Base-by-base conservation (phyloP, 2,113 vertebrate species). In the Origma solitaria region DNA sequence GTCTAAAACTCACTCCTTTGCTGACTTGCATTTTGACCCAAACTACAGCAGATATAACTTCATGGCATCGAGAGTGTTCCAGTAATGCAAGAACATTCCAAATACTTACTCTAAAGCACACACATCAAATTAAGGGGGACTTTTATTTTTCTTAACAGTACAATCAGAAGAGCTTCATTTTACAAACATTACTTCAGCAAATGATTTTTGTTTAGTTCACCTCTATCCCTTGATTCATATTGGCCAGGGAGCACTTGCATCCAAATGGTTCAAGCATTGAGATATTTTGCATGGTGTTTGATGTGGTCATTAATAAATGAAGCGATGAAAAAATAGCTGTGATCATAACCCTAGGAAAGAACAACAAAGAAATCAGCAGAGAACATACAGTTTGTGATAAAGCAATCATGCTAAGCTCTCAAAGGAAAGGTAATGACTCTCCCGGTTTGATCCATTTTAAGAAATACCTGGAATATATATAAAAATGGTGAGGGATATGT, bases 241-340 rank as follows among this genome's bases (percentile, higher is more conserved):
- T 45, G 56, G 89, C 20, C 49, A 53, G 69, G 50, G 18, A 40
- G 78, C 5, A 17, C 42, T 83, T 12, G 7, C 65, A 17, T 56
- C 53, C 64, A 27, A 28, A 27, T 9, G 76, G 50, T 89, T 98
- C 91, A 99, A 50, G 98, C 99, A 27, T 98, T 99, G 88, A 99
- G 98, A 96, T 98, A 99, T 95, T 99, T 99, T 91, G 99, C 98
- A 37, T 99, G 99, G 71, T 99, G 99, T 83, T 98, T 98, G 98
- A 99, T 98, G 98, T 99, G 99, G 92, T 99, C 99, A 11, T 97
- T 96, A 85, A 99, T 98, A 96, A 99, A 99, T 2, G 99, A 99
- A 87, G 98, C 98, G 71, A 99, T 98, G 96, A 99, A 99, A 98
- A 97, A 99, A 97, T 99, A 99, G 98, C 99, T 99, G 97, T 99